Percentiles rank a stretch among this genome's conserved stretches.
Conservation (phyloP, 2,797 vertebrate genomes). For the Lagorchestes hirsutus region DNA sequence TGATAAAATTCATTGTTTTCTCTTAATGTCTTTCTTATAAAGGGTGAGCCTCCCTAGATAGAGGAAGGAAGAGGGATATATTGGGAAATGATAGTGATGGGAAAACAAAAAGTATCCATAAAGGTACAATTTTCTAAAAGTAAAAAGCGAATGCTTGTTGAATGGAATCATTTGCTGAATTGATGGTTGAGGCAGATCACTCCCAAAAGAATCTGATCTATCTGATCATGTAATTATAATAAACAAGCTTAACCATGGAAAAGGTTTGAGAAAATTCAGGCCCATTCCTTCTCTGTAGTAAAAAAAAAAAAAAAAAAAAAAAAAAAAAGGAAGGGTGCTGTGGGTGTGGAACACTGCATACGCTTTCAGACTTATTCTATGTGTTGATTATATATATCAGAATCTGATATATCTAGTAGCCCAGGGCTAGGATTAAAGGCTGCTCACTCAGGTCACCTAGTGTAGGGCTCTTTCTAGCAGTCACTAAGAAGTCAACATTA, state of each 20-base stretch:
- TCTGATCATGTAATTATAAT: background rate
- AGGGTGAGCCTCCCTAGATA: background rate
- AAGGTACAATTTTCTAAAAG: background rate
- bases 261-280: background rate
- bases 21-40: background rate
- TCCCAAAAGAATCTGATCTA: background rate
- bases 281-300: background rate
- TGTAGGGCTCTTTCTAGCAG: constrained; percentile 38
- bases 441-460: constrained; percentile 3
- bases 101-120: background rate
- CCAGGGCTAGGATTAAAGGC: background rate
- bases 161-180: background rate
- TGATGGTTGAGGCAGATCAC: background rate
- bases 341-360: background rate
- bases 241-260: too few relatives aligned
- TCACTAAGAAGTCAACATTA: constrained; percentile 41
- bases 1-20: background rate
- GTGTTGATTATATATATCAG: background rate
- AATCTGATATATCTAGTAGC: background rate
- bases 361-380: background rate
- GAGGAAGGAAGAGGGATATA: background rate
- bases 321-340: background rate
- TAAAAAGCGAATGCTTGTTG: background rate
- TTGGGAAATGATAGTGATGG: background rate
- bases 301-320: too few relatives aligned